phyloP scores from a whole-genome alignment of 2,888 invertebrate genomes.

The Crematogaster levior region DNA sequence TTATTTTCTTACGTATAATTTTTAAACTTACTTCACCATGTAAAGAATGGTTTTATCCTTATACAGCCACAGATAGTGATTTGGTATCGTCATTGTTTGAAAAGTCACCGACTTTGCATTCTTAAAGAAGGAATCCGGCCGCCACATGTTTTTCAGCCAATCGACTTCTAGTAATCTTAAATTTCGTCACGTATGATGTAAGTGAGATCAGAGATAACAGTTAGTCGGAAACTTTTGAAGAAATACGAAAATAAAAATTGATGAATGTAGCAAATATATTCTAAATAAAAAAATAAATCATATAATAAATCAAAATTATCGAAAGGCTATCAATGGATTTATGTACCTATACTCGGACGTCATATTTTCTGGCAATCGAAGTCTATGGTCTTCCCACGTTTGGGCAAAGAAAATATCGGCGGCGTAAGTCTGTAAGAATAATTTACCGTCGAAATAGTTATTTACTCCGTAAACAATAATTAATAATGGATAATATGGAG shows the following conservation, averaged over 20 bases:
- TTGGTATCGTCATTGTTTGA: constrained; percentile 97
- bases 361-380: constrained; percentile 96
- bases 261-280: not conserved
- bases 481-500: not conserved
- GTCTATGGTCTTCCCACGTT: constrained; percentile 96
- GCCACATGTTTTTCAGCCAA: constrained; percentile 97
- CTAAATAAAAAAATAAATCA: not conserved
- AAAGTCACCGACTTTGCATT: constrained; percentile 97
- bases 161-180: constrained; percentile 93
- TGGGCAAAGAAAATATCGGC: constrained; percentile 97
- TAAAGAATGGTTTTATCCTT: constrained; percentile 94
- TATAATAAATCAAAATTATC: not conserved
- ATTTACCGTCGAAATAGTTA: not conserved
- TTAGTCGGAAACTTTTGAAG: not conserved
- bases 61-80: constrained; percentile 97
- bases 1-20: too few species aligned
- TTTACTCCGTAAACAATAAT: not conserved
- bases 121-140: constrained; percentile 97
- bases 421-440: constrained; percentile 91
- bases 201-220: not conserved
- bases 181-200: constrained; percentile 26
- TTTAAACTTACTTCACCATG: constrained; percentile 93
- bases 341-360: constrained; percentile 94
- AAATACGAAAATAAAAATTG: not conserved
- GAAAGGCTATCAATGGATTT: not conserved